These are phyloP conservation scores for Cynocephalus volans DNA, from an alignment of 2,113 vertebrate species.

Conservation along the genomic window DNA sequence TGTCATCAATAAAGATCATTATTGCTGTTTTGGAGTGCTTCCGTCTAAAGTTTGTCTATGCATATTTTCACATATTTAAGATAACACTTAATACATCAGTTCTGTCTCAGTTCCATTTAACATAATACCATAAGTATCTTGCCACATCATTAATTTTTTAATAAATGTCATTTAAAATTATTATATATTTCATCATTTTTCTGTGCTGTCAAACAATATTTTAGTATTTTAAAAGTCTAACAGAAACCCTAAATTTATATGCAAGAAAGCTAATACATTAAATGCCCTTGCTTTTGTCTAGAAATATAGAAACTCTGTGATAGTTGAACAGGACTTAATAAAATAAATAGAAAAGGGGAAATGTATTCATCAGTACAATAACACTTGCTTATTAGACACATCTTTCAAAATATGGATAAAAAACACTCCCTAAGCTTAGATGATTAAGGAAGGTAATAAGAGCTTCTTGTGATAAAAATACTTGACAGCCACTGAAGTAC, in stretches of 20 bases:
- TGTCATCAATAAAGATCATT: background rate
- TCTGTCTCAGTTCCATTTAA: background rate
- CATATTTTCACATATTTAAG: background rate
- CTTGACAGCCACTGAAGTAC: background rate
- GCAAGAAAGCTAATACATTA: background rate
- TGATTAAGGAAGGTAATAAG: background rate
- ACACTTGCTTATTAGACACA: background rate
- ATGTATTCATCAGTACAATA: background rate
- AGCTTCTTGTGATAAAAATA: background rate
- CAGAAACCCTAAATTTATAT: too few species aligned
- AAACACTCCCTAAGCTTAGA: background rate
- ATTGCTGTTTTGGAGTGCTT: background rate
- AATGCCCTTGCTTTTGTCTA: background rate
- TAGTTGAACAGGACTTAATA: background rate
- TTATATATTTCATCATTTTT: background rate
- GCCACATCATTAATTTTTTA: background rate
- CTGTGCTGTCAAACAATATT: background rate
- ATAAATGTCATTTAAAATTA: conserved; percentile 35
- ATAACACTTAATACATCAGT: background rate
- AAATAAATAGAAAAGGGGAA: background rate
- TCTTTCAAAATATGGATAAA: background rate
- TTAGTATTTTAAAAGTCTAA: background rate
- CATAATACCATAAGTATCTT: background rate
- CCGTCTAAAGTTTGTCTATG: background rate
- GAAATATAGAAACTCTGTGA: background rate